These are phyloP conservation scores for Megaustenia siamemsis DNA, from an alignment of 2,888 invertebrate species.

Conservation along the genomic window DNA sequence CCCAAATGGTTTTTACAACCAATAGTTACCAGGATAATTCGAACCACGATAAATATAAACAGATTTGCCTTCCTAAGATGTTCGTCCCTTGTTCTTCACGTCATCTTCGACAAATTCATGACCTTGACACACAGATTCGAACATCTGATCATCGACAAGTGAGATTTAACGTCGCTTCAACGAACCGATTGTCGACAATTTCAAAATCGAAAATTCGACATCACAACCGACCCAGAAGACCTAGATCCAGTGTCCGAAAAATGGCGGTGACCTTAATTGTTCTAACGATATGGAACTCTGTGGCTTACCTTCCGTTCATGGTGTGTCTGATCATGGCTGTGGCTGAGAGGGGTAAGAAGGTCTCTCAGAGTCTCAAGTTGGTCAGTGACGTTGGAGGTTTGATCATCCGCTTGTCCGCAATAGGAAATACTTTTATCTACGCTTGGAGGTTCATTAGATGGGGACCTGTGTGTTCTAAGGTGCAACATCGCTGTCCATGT, in stretches of 20 bases:
- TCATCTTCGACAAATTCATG: not conserved
- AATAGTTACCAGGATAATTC: not conserved
- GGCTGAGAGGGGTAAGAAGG: not conserved
- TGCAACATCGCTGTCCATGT: not conserved
- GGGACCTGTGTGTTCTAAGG: not conserved
- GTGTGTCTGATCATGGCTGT: slow-evolving; percentile 19
- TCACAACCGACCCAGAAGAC: not conserved
- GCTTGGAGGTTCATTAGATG: slow-evolving; percentile 35
- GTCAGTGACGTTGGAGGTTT: not conserved
- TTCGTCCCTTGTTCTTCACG: not conserved
- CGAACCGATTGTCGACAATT: not conserved
- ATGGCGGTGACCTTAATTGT: slow-evolving; percentile 27
- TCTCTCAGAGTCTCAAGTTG: not conserved
- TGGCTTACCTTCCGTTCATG: slow-evolving; percentile 30
- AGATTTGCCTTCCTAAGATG: not conserved
- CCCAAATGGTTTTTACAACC: not conserved
- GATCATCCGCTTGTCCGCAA: not conserved
- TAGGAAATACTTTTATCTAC: slow-evolving; percentile 36
- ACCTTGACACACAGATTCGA: too few relatives aligned
- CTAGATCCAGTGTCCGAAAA: not conserved
- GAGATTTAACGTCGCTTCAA: not conserved
- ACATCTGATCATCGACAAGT: not conserved
- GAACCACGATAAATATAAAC: not conserved
- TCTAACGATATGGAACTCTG: slow-evolving; percentile 28
- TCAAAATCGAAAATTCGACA: not conserved